phyloP scores from a whole-genome alignment of 2,888 invertebrate species.

The Poecilus cupreus region DNA sequence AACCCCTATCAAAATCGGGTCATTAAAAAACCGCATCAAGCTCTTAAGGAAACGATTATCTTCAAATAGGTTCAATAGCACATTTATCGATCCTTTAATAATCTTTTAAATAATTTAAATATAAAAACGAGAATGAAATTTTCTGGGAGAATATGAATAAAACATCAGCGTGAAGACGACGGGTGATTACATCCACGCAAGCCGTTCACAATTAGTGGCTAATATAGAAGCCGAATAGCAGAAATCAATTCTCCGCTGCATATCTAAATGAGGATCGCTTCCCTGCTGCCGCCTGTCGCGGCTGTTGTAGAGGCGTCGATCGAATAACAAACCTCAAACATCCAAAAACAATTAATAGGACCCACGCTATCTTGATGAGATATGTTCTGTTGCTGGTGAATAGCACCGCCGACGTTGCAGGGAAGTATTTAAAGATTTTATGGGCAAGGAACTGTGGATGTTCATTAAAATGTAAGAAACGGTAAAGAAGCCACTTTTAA shows the following conservation, averaged over 20 bases:
- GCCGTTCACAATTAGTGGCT: slow-evolving; percentile 29
- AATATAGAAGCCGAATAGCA: slow-evolving; percentile 17
- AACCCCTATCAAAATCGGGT: slow-evolving; percentile 13
- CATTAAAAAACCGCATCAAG: slow-evolving; percentile 10
- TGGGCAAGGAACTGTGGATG: no score
- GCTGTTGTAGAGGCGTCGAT: neutral
- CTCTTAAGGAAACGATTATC: slow-evolving; percentile 18
- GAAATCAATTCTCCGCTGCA: slow-evolving; percentile 48
- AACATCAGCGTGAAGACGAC: slow-evolving; percentile 10
- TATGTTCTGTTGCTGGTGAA: neutral
- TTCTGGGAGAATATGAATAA: slow-evolving; percentile 15
- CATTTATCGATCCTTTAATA: slow-evolving; percentile 40
- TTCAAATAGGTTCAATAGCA: slow-evolving; percentile 23
- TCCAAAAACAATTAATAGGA: slow-evolving; percentile 45
- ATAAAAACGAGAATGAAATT: slow-evolving; percentile 33
- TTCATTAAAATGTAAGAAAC: no score
- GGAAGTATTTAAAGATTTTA: no score
- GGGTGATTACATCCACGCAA: slow-evolving; percentile 29
- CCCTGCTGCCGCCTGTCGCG: neutral
- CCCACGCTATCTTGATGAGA: slow-evolving; percentile 11
- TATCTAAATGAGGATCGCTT: slow-evolving; percentile 37
- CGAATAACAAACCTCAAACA: slow-evolving; percentile 42
- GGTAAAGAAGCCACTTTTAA: no score
- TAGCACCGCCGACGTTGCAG: neutral
- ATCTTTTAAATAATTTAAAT: slow-evolving; percentile 48